Evolutionary conservation across 2,888 invertebrate genomes (phyloP), one percentile per base, ranked within the genome.

Genomic region (Drosophila rellima): DNA sequence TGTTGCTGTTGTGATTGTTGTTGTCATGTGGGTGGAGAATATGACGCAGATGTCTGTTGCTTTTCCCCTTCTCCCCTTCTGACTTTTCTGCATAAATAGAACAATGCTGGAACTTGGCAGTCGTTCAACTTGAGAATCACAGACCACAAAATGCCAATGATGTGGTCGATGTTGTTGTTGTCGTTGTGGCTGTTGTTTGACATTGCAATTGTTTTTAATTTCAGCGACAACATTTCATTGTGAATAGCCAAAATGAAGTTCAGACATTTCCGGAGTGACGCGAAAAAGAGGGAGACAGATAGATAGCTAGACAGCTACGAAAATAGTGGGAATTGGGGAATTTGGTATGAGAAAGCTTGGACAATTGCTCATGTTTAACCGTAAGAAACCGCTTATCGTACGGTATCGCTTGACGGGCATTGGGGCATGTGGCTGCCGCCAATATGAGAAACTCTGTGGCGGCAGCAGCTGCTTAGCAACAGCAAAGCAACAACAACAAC

Each of bases 11-110:
- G 44, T 18, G 42, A 47, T 26, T 40, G 48, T 40, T 56, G 51
- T 64, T 72, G 73, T 76, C 74, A 73, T 73, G 86, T 86, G 85
- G 86, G 86, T 80, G 86, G 82, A 75, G 85, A 86, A 83, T 86
- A 81, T 88, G 84, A 86, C 70, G 86, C 80, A 71, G 74, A 75
- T 78, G 76, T 62, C 70, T 69, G 70, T 55, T 51, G 50, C 47
- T 6, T 13, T 15, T 26, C 51, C 11, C 37, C 44, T 26, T 8
- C 33, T n/a, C 45, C 13, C n/a, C 13, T 3, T 13, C 10, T 17
- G 37, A n/a, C 10, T 52, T 56, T 60, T 55, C 63, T 77, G 78
- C 80, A 82, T 85, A 80, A 83, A 75, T 75, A 80, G 74, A 82
- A 82, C 85, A 84, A 75, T 72, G 64, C 71, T 52, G n/a, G 31